A percentile compares a stretch with the other conserved stretches of the same genome.
phyloP scores from a whole-genome alignment of 2,797 vertebrate species.

The Loriculus beryllinus region DNA sequence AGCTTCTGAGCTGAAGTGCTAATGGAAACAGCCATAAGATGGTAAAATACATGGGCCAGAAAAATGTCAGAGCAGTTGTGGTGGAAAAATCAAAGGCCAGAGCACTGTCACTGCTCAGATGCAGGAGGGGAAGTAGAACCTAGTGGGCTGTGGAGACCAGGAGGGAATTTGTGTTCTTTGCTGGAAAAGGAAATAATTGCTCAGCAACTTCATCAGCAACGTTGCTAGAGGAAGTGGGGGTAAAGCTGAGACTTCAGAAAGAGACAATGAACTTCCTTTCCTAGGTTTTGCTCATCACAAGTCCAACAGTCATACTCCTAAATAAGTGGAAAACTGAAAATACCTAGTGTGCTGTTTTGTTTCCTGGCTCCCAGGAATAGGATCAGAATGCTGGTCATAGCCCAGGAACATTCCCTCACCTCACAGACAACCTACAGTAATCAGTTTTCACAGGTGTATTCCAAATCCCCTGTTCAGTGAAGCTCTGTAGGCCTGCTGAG shows the following conservation, averaged over 20 bases:
- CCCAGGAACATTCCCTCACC: not conserved
- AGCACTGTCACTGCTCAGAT: not conserved
- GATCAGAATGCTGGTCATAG: not conserved
- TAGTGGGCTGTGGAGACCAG: not conserved
- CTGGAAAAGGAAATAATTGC: constrained; percentile 50
- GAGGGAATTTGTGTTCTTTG: not conserved
- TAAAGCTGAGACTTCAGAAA: constrained; percentile 17
- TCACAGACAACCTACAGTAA: not conserved
- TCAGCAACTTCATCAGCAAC: constrained; percentile 5
- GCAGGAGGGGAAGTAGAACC: not conserved
- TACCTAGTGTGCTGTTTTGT: not conserved
- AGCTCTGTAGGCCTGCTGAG: not conserved
- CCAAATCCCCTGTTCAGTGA: not conserved
- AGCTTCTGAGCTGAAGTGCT: not conserved
- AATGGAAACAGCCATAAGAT: constrained; percentile 13
- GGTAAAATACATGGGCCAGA: not conserved
- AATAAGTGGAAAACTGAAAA: constrained; percentile 1
- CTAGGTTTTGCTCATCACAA: constrained; percentile 6
- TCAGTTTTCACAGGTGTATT: not conserved
- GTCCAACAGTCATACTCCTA: not conserved
- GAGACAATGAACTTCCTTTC: constrained; percentile 43
- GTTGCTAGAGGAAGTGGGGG: not conserved
- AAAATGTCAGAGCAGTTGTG: not conserved
- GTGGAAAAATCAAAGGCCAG: constrained; percentile 19
- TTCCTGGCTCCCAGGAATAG: not conserved